A percentile compares a stretch with the other conserved stretches of the same genome.
These are phyloP conservation scores for Pampus argenteus DNA, from an alignment of 2,797 vertebrate genomes.

Conservation along the genomic window DNA sequence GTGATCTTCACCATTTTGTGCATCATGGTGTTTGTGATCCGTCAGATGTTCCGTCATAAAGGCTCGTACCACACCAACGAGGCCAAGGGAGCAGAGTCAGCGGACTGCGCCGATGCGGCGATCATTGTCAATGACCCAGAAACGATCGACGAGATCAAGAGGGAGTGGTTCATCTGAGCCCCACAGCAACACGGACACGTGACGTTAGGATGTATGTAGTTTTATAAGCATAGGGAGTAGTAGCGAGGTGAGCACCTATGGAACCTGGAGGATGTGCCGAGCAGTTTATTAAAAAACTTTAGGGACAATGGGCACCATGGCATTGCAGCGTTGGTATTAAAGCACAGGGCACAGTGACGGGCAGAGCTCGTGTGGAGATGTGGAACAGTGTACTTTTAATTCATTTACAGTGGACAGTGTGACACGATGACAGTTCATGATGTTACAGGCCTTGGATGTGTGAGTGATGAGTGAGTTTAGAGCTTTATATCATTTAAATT, in stretches of 20 bases:
- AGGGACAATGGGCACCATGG: conserved; percentile 28
- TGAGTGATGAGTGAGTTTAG: conserved; percentile 2
- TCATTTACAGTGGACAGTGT: conserved; percentile 23
- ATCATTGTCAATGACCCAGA: conserved; percentile 99
- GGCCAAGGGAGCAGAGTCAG: conserved; percentile 96
- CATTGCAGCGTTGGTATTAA: conserved; percentile 22
- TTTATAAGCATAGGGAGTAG: conserved; percentile 44
- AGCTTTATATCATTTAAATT: background rate
- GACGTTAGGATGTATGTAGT: conserved; percentile 61
- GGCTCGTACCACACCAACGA: conserved; percentile 99
- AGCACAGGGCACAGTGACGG: conserved; percentile 40
- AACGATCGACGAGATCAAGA: conserved; percentile 98
- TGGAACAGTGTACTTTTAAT: conserved; percentile 58
- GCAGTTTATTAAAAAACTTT: conserved; percentile 51
- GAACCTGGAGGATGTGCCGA: conserved; percentile 59
- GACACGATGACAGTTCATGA: conserved; percentile 30
- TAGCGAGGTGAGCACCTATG: conserved; percentile 52
- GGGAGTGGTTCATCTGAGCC: conserved; percentile 97
- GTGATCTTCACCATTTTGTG: conserved; percentile 95
- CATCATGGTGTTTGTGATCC: conserved; percentile 94
- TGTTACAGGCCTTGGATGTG: conserved; percentile 27
- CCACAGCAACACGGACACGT: conserved; percentile 14
- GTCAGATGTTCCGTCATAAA: conserved; percentile 98
- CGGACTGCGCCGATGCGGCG: conserved; percentile 94
- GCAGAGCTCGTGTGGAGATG: conserved; percentile 36